Evolutionary conservation across 2,113 vertebrate genomes (phyloP).

Genomic region (Gallinago jamesoni): DNA sequence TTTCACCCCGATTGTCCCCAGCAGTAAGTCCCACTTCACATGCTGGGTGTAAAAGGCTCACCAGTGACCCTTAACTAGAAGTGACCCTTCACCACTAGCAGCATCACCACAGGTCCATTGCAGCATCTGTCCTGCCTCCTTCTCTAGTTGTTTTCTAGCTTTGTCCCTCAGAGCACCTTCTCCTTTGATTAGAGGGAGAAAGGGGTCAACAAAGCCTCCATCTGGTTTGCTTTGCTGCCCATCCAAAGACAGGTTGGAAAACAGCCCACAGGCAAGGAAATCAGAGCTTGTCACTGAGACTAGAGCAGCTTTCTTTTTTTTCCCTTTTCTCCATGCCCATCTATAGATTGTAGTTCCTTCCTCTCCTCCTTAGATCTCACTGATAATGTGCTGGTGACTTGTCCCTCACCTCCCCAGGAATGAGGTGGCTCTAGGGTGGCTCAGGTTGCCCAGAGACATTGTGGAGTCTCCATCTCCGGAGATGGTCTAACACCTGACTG

Average conservation of each 20-base stretch:
- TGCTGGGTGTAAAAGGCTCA: not conserved
- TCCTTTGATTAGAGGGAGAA: not conserved
- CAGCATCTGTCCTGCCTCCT: not conserved
- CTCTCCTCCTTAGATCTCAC: not conserved
- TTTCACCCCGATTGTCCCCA: slow-evolving; percentile 52
- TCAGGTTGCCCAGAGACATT: not conserved
- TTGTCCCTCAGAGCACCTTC: not conserved
- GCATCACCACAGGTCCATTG: not conserved
- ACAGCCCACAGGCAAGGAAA: not conserved
- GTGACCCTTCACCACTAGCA: not conserved
- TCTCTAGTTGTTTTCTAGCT: not conserved
- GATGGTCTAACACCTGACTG: not conserved
- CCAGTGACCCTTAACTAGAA: too few species aligned
- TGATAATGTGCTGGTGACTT: not conserved
- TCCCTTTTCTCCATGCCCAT: not conserved
- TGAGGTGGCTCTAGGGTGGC: too few species aligned
- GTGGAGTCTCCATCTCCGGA: not conserved
- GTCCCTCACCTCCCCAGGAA: not conserved
- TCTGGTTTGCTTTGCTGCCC: not conserved
- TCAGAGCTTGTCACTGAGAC: not conserved
- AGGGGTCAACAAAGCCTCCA: not conserved
- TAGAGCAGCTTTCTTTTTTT: not conserved
- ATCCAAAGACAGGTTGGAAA: not conserved
- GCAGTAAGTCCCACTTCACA: not conserved
- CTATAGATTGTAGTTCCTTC: not conserved